Evolutionary conservation across 2,888 invertebrate genomes (phyloP).

Genomic region (Cryptocephalus moraei): DNA sequence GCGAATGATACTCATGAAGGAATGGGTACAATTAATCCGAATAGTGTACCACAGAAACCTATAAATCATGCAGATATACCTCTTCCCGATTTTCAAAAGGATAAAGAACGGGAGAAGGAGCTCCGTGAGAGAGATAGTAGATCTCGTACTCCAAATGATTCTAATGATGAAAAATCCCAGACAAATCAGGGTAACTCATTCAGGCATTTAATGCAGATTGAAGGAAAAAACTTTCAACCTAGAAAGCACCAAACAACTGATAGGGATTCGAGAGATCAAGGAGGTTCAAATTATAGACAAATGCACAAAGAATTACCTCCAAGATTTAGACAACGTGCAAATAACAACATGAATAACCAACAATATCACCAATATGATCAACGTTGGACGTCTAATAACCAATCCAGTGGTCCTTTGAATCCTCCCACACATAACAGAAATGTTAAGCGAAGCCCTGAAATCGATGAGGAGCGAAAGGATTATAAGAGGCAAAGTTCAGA

Average conservation of each 20-base stretch:
- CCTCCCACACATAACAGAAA: slow-evolving; percentile 11
- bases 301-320: slow-evolving; percentile 81
- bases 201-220: slow-evolving; percentile 37
- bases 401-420: not conserved
- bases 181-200: slow-evolving; percentile 23
- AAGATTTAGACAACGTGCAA: slow-evolving; percentile 69
- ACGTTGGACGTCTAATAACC: slow-evolving; percentile 16
- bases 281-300: slow-evolving; percentile 45
- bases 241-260: slow-evolving; percentile 27
- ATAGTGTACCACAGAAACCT: slow-evolving; percentile 33
- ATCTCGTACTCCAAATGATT: slow-evolving; percentile 23
- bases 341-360: slow-evolving; percentile 32
- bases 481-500: slow-evolving; percentile 30
- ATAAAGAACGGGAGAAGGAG: slow-evolving; percentile 28
- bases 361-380: slow-evolving; percentile 8
- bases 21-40: slow-evolving; percentile 36
- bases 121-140: slow-evolving; percentile 14
- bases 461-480: slow-evolving; percentile 28
- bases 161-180: slow-evolving; percentile 15
- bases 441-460: slow-evolving; percentile 20
- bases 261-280: slow-evolving; percentile 27
- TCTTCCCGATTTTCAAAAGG: slow-evolving; percentile 45
- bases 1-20: slow-evolving; percentile 44
- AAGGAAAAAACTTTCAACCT: slow-evolving; percentile 28
- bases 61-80: slow-evolving; percentile 40